These are phyloP conservation scores for Acrocephalus scirpaceus DNA, from an alignment of 2,797 vertebrate genomes.

Conservation along the genomic window DNA sequence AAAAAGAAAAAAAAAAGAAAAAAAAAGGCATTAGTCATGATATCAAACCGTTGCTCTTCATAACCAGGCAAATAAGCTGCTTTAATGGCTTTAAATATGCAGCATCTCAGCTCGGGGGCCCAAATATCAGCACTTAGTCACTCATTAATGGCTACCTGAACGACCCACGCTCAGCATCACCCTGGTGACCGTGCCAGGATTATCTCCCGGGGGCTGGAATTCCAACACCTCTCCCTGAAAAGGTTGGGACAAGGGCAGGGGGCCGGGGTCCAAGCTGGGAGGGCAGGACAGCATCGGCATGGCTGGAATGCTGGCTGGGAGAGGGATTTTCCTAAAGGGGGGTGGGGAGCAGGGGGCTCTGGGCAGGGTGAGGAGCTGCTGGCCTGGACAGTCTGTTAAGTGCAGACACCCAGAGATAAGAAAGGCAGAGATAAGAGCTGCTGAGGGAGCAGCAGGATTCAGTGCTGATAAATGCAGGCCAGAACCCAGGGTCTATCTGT, in stretches of 20 bases:
- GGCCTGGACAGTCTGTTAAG: neutral
- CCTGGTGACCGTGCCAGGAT: neutral
- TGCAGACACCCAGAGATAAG: slow-evolving; percentile 50
- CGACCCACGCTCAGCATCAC: neutral
- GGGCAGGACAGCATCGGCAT: neutral
- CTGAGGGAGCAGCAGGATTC: neutral
- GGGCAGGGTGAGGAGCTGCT: neutral
- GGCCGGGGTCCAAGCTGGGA: neutral
- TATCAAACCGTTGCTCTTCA: slow-evolving; percentile 6
- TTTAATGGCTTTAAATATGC: slow-evolving; percentile 51
- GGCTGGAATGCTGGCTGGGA: neutral
- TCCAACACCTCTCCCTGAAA: neutral
- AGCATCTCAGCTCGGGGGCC: slow-evolving; percentile 32
- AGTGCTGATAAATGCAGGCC: slow-evolving; percentile 33
- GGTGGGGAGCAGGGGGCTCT: neutral
- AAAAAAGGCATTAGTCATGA: slow-evolving; percentile 60
- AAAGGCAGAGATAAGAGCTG: slow-evolving; percentile 36
- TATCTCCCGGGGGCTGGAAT: neutral
- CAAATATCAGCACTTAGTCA: slow-evolving; percentile 59
- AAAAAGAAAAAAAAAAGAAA: neutral
- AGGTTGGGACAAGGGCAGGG: neutral
- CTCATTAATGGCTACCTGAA: slow-evolving; percentile 55
- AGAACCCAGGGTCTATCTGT: slow-evolving; percentile 6
- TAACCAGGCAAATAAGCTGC: slow-evolving; percentile 38
- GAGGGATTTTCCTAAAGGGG: neutral